A percentile compares a stretch with the other conserved stretches of the same genome.
phyloP scores from a whole-genome alignment of 2,888 invertebrate species.

The Lissocephala sabroskyi region DNA sequence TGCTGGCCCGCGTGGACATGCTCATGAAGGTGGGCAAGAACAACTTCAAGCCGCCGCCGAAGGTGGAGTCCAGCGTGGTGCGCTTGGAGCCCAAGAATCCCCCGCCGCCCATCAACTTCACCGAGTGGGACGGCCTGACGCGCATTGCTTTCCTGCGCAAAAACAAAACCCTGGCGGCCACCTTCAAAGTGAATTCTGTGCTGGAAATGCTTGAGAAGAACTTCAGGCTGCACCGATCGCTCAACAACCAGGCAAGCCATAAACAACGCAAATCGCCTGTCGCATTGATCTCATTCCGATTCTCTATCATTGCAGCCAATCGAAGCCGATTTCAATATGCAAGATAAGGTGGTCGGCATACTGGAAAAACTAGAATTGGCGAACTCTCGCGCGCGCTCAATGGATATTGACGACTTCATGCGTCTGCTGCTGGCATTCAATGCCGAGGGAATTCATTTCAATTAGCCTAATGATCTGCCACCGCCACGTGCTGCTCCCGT shows the following conservation, averaged over 20 bases:
- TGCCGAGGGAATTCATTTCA: slow-evolving; percentile 92
- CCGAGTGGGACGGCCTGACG: slow-evolving; percentile 98
- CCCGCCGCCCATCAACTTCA: slow-evolving; percentile 94
- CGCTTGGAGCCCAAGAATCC: slow-evolving; percentile 98
- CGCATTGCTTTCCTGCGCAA: slow-evolving; percentile 96
- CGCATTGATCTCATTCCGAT: no score
- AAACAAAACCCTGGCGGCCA: slow-evolving; percentile 94
- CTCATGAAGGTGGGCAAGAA: slow-evolving; percentile 98
- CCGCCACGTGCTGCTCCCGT: no score
- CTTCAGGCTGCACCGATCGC: slow-evolving; percentile 89
- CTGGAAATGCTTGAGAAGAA: slow-evolving; percentile 91
- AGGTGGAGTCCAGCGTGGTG: slow-evolving; percentile 99
- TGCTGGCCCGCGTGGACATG: slow-evolving; percentile 94
- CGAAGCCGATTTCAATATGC: slow-evolving; percentile 85
- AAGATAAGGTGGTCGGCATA: slow-evolving; percentile 83
- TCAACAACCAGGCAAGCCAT: slow-evolving; percentile 83
- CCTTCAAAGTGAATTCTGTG: slow-evolving; percentile 90
- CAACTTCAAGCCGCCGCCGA: slow-evolving; percentile 98
- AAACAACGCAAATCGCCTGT: no score
- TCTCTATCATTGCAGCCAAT: slow-evolving; percentile 75
- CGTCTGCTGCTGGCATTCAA: slow-evolving; percentile 90
- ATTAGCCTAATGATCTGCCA: slow-evolving; percentile 25
- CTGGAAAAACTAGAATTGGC: slow-evolving; percentile 80
- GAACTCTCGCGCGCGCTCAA: slow-evolving; percentile 87
- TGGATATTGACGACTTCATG: slow-evolving; percentile 98